phyloP scores from a whole-genome alignment of 2,888 invertebrate species.

The Hyppa rectilinea region DNA sequence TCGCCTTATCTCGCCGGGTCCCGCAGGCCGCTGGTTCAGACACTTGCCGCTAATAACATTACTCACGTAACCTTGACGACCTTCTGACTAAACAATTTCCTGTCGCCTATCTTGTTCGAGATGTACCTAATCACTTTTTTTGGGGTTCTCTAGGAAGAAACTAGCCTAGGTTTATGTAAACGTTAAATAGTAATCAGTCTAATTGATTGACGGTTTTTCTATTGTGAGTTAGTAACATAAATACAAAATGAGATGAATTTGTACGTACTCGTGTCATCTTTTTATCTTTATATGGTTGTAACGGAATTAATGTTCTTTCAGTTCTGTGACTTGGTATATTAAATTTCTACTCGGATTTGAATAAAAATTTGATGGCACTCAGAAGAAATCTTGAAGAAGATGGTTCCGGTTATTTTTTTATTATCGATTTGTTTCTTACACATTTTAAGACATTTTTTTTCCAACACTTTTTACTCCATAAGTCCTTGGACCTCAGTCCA shows the following conservation, averaged over 20 bases:
- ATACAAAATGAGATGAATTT: background rate
- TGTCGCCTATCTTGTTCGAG: conserved; percentile 27
- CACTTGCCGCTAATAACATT: conserved; percentile 65
- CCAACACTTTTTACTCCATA: background rate
- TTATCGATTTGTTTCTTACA: background rate
- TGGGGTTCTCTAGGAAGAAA: background rate
- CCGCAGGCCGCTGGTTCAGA: conserved; percentile 49
- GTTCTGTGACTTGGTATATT: background rate
- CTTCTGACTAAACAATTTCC: conserved; percentile 50
- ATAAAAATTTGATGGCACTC: background rate
- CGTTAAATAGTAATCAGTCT: background rate
- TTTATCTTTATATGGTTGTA: background rate
- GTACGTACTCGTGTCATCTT: background rate
- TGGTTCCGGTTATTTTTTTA: background rate
- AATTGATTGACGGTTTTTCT: background rate
- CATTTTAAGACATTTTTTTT: background rate
- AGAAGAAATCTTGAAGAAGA: background rate
- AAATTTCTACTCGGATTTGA: background rate
- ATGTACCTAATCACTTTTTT: conserved; percentile 32
- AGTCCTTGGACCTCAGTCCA: background rate
- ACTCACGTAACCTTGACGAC: conserved; percentile 52
- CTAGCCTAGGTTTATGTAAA: conserved; percentile 3
- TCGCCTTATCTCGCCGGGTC: conserved; percentile 63
- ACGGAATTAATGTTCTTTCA: background rate
- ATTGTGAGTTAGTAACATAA: background rate